These are phyloP conservation scores for Pegea sp. DNA, from an alignment of 23 tunicate genomes.

Conservation along the genomic window DNA sequence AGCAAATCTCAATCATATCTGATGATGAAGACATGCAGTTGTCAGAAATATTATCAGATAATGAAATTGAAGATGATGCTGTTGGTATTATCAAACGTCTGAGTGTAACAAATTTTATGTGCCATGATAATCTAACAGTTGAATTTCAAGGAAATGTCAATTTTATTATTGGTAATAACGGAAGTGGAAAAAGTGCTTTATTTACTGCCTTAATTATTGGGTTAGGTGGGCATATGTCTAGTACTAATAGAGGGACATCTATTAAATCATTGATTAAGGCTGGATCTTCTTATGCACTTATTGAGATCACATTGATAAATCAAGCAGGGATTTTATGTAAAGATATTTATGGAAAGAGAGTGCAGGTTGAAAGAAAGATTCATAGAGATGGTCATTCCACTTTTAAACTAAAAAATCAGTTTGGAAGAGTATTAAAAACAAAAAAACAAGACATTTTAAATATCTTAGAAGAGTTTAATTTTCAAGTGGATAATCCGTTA, in stretches of 20 bases:
- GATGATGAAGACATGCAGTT: too few species aligned
- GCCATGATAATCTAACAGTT: conserved; percentile 62
- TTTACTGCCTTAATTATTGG: conserved; percentile 70
- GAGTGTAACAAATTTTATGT: conserved; percentile 81
- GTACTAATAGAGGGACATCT: conserved; percentile 76
- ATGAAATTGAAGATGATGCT: too few species aligned
- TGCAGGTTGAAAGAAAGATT: conserved; percentile 40
- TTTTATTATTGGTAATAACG: conserved; percentile 84
- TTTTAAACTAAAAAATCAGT: conserved; percentile 36
- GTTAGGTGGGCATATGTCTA: conserved; percentile 73
- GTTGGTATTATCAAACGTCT: too few species aligned
- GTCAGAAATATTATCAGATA: too few species aligned
- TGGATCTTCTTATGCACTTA: conserved; percentile 38
- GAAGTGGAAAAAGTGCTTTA: conserved; percentile 95
- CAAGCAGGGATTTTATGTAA: too few species aligned
- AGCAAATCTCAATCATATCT: too few species aligned
- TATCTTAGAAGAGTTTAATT: conserved; percentile 57
- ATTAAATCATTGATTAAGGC: conserved; percentile 67
- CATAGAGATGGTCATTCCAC: conserved; percentile 40
- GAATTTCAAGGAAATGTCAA: conserved; percentile 49
- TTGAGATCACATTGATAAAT: conserved; percentile 60
- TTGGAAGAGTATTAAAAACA: conserved; percentile 31
- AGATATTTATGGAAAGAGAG: conserved; percentile 59
- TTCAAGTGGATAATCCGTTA: conserved; percentile 80
- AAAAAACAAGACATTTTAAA: conserved; percentile 61